These are phyloP conservation scores for Cynodonichthys magdalenae DNA, from an alignment of 2,797 vertebrate genomes.

Conservation along the genomic window DNA sequence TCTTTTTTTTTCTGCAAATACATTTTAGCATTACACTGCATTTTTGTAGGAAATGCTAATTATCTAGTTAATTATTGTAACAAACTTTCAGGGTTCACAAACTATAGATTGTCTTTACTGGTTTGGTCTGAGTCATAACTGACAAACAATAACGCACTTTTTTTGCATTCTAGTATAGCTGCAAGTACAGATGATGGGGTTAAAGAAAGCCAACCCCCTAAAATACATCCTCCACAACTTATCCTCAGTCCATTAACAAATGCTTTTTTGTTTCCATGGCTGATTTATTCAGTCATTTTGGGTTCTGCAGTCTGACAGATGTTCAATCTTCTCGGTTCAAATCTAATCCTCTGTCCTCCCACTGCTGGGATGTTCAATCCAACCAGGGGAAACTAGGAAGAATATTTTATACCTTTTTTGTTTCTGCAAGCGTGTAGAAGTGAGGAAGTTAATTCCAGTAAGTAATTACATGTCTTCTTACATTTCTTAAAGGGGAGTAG, in stretches of 20 bases:
- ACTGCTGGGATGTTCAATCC: conserved; percentile 43
- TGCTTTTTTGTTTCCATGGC: conserved; percentile 57
- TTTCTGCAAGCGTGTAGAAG: conserved; percentile 23
- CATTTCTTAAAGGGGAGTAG: conserved; percentile 18
- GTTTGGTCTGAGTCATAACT: no score
- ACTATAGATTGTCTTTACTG: no score
- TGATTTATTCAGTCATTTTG: conserved; percentile 80
- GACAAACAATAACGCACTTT: no score
- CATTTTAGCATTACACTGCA: no score
- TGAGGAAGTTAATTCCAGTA: conserved; percentile 44
- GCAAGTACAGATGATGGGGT: not conserved
- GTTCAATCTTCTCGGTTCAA: conserved; percentile 63
- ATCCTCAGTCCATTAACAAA: conserved; percentile 69
- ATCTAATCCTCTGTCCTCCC: conserved; percentile 71
- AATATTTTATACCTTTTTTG: conserved; percentile 19
- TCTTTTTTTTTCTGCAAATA: no score
- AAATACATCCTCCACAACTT: conserved; percentile 40
- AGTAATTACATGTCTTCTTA: conserved; percentile 52
- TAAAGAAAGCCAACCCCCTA: conserved; percentile 12
- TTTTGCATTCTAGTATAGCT: not conserved
- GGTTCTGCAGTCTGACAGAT: conserved; percentile 54
- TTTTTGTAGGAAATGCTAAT: no score
- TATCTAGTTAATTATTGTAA: no score
- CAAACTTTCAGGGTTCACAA: no score
- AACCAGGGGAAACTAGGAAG: conserved; percentile 16